Base-by-base conservation (phyloP, 1,140 invertebrate genomes). In the Bombus pyrosoma region DNA sequence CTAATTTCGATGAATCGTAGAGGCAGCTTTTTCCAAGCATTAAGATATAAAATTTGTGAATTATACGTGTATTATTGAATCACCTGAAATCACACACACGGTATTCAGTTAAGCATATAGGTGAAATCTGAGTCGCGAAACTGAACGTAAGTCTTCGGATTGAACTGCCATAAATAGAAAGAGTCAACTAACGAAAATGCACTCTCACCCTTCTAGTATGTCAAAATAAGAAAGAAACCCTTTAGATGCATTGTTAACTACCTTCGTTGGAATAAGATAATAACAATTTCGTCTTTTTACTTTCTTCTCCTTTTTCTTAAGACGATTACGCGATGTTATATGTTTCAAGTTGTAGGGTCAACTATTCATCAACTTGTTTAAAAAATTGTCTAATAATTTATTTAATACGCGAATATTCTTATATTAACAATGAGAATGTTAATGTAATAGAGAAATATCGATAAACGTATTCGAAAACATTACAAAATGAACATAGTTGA, bases 1-100 rank as follows among this genome's bases (percentile, higher is more conserved):
- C 77, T 72, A 85, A 80, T 85, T 85, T 85, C 83, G 77, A 85
- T 85, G 83, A 64, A 79, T 80, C 41, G 32, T 78, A 80, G 76
- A 85, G 77, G 83, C 76, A 85, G 83, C 83, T 85, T 80, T 80
- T 72, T 43, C 37, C 68, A 85, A 85, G 83, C 77, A 72, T 39
- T 83, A 78, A n/a, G 37, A 78, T 78, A 34, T 71, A 41, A 69
- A 69, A 34, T 71, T 71, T 64, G 59, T 78, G 69, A 83, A 71
- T 78, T 57, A 77, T 82, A 83, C 47, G 47, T 53, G 47, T 66
- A 53, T 53, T 69, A 83, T 53, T 47, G 41, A 77, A 57, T 69
- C n/a, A 41, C 28, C 6, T 68, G 43, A 76, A 83, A 34, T 77
- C 34, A 39, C 64, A 34, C n/a, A n/a, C n/a, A 0, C 41, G 68